Percentiles rank a stretch among this genome's conserved stretches.
phyloP scores from a whole-genome alignment of 2,888 invertebrate genomes.

The Linnaemya vulpina region DNA sequence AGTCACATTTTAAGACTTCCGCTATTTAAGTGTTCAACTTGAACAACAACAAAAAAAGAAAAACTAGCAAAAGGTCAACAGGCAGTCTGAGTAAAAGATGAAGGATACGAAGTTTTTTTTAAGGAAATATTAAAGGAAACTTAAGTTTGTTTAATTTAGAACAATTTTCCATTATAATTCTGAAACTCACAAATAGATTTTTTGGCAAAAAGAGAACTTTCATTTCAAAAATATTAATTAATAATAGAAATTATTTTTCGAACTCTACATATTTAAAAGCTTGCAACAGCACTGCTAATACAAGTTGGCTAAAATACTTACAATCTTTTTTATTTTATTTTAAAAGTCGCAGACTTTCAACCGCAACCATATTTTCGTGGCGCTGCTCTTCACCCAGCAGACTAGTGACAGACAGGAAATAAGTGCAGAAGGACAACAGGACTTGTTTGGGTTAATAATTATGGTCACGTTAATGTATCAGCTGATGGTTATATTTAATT shows the following conservation, averaged over 20 bases:
- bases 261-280: background rate
- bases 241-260: background rate
- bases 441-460: constrained; percentile 59
- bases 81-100: background rate
- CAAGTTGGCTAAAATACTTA: background rate
- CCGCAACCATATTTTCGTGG: background rate
- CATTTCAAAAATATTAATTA: background rate
- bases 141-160: background rate
- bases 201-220: background rate
- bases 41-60: too few species aligned
- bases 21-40: constrained; percentile 43
- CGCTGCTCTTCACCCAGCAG: background rate
- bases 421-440: constrained; percentile 19
- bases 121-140: background rate
- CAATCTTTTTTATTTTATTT: background rate
- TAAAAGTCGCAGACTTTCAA: background rate
- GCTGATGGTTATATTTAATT: constrained; percentile 39
- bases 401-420: constrained; percentile 21
- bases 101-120: background rate
- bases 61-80: constrained; percentile 26
- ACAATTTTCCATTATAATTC: too few species aligned
- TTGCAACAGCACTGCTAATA: background rate
- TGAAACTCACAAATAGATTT: too few species aligned
- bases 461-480: constrained; percentile 63
- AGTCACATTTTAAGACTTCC: constrained; percentile 57